phyloP scores from a whole-genome alignment of 2,888 invertebrate species.

The Linnaemya tessellans region DNA sequence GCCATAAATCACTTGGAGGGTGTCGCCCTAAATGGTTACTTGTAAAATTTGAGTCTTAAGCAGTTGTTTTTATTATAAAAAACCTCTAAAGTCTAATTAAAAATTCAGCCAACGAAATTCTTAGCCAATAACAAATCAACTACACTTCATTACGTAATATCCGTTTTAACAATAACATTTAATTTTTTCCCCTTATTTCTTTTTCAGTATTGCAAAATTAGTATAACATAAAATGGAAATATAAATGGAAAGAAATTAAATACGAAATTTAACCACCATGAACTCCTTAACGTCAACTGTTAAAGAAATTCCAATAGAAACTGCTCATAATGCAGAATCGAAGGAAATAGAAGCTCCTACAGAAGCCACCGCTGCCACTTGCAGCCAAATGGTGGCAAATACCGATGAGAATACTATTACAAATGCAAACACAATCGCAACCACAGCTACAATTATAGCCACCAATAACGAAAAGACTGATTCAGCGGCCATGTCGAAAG shows the following conservation, averaged over 20 bases:
- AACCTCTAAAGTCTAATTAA: constrained; percentile 56
- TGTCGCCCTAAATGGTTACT: constrained; percentile 25
- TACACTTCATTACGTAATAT: constrained; percentile 53
- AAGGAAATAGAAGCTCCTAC: constrained; percentile 32
- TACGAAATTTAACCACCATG: constrained; percentile 47
- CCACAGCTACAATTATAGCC: constrained; percentile 58
- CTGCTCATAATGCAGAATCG: constrained; percentile 23
- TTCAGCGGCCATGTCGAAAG: constrained; percentile 78
- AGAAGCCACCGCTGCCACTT: not conserved
- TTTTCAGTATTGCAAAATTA: constrained; percentile 39
- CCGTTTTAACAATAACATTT: constrained; percentile 53
- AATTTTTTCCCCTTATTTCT: constrained; percentile 1
- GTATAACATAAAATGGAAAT: constrained; percentile 30
- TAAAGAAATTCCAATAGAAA: constrained; percentile 51
- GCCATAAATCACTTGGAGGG: constrained; percentile 40
- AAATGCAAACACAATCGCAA: constrained; percentile 39
- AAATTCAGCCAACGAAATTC: constrained; percentile 48
- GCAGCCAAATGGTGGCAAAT: constrained; percentile 10
- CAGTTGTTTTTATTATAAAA: constrained; percentile 44
- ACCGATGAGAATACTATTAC: not conserved
- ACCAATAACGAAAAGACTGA: constrained; percentile 80
- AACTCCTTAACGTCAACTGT: constrained; percentile 45
- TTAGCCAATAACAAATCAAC: not conserved
- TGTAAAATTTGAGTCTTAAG: constrained; percentile 13
- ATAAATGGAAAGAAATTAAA: constrained; percentile 36